phyloP scores from a whole-genome alignment of 2,797 vertebrate species.

The Sebastes vulpes region DNA sequence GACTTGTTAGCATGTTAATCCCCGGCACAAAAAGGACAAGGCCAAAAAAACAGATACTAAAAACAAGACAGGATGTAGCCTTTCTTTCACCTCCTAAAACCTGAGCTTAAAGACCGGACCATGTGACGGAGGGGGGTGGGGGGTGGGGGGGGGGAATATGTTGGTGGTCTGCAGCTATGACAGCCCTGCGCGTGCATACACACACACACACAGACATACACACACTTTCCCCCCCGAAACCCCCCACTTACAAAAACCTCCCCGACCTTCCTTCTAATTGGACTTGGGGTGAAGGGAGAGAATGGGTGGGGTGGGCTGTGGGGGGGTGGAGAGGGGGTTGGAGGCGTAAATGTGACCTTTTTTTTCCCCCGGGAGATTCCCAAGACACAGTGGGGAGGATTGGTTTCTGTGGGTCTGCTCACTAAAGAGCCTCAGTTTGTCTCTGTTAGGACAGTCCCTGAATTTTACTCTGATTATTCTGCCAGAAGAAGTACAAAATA shows the following conservation, averaged over 20 bases:
- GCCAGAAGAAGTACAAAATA: neutral
- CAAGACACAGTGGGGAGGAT: constrained; percentile 72
- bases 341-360: constrained; percentile 66
- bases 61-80: constrained; percentile 68
- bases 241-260: constrained; percentile 76
- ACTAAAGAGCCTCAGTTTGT: constrained; percentile 66
- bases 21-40: constrained; percentile 45
- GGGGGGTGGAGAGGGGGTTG: constrained; percentile 43
- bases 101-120: constrained; percentile 66
- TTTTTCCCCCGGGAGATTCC: constrained; percentile 71
- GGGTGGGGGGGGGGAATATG: constrained; percentile 71
- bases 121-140: constrained; percentile 65
- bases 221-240: constrained; percentile 17
- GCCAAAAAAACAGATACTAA: constrained; percentile 53
- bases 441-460: constrained; percentile 16
- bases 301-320: constrained; percentile 48
- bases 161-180: constrained; percentile 83
- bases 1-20: constrained; percentile 53
- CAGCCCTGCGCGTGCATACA: constrained; percentile 33
- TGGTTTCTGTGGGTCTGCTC: constrained; percentile 62
- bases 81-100: constrained; percentile 63
- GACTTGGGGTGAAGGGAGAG: constrained; percentile 73
- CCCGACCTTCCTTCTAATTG: constrained; percentile 85
- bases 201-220: constrained; percentile 21
- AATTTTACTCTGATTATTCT: constrained; percentile 19